Conservation (phyloP, 2,113 vertebrate species). For the Hydropotes inermis region DNA sequence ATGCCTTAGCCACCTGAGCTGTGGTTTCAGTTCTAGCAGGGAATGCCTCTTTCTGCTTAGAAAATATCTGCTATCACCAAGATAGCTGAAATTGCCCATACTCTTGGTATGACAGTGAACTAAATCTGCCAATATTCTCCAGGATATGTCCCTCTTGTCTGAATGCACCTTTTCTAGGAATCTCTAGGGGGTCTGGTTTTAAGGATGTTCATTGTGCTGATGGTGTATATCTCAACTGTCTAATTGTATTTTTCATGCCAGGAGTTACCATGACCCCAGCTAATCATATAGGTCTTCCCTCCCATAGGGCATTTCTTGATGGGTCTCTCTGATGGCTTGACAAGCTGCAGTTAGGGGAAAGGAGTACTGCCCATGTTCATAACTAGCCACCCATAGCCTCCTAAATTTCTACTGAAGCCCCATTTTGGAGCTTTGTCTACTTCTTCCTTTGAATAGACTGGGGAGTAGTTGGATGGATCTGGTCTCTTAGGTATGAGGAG, state of each 20-base stretch:
- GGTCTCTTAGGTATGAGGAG: background rate
- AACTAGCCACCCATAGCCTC: background rate
- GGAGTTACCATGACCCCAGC: background rate
- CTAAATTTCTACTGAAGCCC: background rate
- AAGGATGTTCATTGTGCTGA: background rate
- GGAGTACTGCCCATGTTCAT: background rate
- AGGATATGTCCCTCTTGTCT: background rate
- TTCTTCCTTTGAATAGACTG: background rate
- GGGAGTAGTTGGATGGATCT: background rate
- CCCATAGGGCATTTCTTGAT: background rate
- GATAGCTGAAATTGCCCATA: background rate
- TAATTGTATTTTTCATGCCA: background rate
- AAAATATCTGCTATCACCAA: background rate
- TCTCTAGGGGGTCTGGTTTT: background rate
- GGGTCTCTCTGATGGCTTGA: background rate
- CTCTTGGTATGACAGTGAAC: background rate
- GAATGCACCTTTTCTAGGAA: background rate
- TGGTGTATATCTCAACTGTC: background rate
- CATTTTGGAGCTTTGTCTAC: background rate
- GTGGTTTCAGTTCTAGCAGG: background rate
- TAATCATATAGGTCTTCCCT: background rate
- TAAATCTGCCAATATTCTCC: background rate
- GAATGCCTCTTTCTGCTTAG: background rate
- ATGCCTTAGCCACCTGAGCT: background rate
- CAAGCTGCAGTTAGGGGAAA: background rate